phyloP scores from a whole-genome alignment of 2,888 invertebrate genomes.

The Pyrochroa serraticornis region DNA sequence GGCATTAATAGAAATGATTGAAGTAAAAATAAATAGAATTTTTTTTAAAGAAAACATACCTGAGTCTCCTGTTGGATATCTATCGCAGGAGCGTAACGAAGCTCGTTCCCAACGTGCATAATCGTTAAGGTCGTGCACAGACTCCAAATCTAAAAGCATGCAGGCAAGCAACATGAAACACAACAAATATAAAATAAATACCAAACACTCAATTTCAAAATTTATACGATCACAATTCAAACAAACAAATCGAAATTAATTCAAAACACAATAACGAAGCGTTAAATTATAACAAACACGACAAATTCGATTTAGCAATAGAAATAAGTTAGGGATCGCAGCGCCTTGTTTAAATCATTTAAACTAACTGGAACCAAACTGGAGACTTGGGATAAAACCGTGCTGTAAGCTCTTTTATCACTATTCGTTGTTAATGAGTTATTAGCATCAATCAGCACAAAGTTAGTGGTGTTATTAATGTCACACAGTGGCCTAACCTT shows the following conservation, averaged over 20 bases:
- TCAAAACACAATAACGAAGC: constrained; percentile 10
- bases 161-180: constrained; percentile 26
- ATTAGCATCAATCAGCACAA: background rate
- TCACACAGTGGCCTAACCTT: constrained; percentile 55
- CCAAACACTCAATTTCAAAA: too few species aligned
- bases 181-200: background rate
- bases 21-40: background rate
- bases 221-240: constrained; percentile 22
- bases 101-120: constrained; percentile 54
- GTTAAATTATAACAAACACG: too few species aligned
- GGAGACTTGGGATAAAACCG: too few species aligned
- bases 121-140: constrained; percentile 35
- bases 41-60: constrained; percentile 45
- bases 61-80: constrained; percentile 48
- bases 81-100: constrained; percentile 48
- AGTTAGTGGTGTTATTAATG: constrained; percentile 11
- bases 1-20: background rate
- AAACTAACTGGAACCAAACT: too few species aligned
- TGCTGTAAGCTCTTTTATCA: too few species aligned
- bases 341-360: too few species aligned
- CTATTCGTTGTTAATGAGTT: too few species aligned
- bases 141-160: constrained; percentile 41
- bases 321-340: constrained; percentile 6
- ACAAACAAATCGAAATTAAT: constrained; percentile 34
- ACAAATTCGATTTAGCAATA: constrained; percentile 20